Evolutionary conservation across 2,888 invertebrate genomes (phyloP).

Genomic region (Lacanobia oleracea): DNA sequence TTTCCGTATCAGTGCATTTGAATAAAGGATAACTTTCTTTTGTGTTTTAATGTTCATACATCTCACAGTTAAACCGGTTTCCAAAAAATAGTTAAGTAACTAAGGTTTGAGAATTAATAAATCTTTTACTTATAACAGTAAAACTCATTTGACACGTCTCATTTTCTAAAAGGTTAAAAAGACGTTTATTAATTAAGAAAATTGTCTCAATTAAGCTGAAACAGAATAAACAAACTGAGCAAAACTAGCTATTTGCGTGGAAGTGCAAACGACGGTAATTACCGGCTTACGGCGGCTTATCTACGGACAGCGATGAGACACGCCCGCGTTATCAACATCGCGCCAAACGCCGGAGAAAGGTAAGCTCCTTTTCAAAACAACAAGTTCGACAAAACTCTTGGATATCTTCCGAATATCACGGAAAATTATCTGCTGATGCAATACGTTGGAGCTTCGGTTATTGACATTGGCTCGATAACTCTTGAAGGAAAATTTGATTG

Average conservation of each 20-base stretch:
- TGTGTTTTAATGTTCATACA: no score
- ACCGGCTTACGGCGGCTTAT: conserved; percentile 52
- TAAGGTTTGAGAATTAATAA: no score
- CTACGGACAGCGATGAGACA: conserved; percentile 33
- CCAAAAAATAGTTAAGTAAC: no score
- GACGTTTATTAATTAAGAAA: conserved; percentile 1
- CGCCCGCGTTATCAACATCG: conserved; percentile 28
- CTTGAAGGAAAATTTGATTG: neutral
- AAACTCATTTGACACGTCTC: neutral
- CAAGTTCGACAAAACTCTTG: conserved; percentile 9
- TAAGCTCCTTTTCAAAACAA: conserved; percentile 32
- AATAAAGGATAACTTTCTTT: no score
- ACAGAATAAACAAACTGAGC: conserved; percentile 29
- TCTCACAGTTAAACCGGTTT: no score
- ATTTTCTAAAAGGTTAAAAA: neutral
- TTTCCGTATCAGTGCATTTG: no score
- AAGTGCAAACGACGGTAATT: conserved; percentile 57
- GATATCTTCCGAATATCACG: neutral
- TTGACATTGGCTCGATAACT: neutral
- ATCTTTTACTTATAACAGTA: neutral
- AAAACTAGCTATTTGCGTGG: conserved; percentile 31
- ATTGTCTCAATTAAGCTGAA: conserved; percentile 28
- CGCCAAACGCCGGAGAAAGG: conserved; percentile 32
- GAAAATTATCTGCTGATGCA: conserved; percentile 1
- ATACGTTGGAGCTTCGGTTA: neutral